Base-by-base conservation (phyloP, 2,888 invertebrate genomes). In the Cabera pusaria region DNA sequence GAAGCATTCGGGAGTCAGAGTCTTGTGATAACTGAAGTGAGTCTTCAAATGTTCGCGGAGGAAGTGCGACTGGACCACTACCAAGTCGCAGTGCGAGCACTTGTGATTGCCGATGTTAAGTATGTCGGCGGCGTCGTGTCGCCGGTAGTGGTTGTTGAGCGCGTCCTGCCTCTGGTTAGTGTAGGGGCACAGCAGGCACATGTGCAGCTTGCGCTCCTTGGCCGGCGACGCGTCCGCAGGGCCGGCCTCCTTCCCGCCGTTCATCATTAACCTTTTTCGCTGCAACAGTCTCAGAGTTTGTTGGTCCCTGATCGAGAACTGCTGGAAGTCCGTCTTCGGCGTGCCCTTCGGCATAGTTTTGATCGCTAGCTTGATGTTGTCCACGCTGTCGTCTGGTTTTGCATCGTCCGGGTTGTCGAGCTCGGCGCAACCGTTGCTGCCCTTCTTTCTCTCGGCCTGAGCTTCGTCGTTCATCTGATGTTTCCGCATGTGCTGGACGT, bases 11-110 rank as follows among this genome's bases (percentile, higher is more conserved):
- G 92, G 87, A 39, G 76, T 84, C 17, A 89, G 65, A 39, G 78
- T 80, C 66, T 91, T 92, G 59, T 90, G 90, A 38, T 88, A 88
- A 55, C 79, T 78, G 66, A 96, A 96, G 73, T 97, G 97, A 32
- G 95, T 88, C 64, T 94, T 93, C 20, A 93, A 90, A 75, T 97
- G 97, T 58, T 96, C 96, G 21, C 93, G 91, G 17, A 96, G 83
- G 51, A 94, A 92, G 61, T 93, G 92, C 38, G 92, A 92, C 59
- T 95, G 94, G 2, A 93, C 91, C 11, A 94, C 94, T 10, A 93
- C 93, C 71, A 95, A 94, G 79, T 96, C 95, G 74, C 97, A 97
- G 71, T 94, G 93, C 9, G 93, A 92, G 78, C 97, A 97, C 49
- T 92, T 92, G 59, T 93, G 92, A 44, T 87, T 90, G 49, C 91